Conservation (phyloP, 2,888 invertebrate genomes). For the Neria commutata region DNA sequence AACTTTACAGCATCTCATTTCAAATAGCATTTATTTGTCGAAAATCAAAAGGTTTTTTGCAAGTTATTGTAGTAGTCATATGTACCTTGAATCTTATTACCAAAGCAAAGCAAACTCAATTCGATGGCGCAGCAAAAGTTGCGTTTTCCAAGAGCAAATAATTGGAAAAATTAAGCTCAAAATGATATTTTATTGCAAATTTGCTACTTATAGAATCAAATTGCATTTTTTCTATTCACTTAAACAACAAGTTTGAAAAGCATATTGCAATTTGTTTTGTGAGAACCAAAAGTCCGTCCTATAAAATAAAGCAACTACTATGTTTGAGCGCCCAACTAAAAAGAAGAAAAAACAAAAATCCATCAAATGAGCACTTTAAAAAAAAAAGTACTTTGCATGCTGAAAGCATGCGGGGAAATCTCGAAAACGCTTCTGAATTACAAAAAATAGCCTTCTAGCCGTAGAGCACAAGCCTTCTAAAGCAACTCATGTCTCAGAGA, state of each 20-base stretch:
- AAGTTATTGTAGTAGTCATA: slow-evolving; percentile 44
- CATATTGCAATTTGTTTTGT: background rate
- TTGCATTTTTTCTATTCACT: too few species aligned
- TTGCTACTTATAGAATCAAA: too few species aligned
- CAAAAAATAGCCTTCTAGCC: background rate
- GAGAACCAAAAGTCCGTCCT: background rate
- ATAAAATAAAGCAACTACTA: background rate
- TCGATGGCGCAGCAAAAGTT: too few species aligned
- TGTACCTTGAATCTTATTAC: slow-evolving; percentile 41
- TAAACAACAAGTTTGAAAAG: background rate
- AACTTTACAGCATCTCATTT: too few species aligned
- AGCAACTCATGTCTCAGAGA: too few species aligned
- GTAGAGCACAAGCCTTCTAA: background rate
- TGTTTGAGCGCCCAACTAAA: background rate
- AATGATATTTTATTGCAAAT: too few species aligned
- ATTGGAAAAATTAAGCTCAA: too few species aligned
- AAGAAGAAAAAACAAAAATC: background rate
- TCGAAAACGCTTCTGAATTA: background rate
- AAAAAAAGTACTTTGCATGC: background rate
- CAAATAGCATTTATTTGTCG: background rate
- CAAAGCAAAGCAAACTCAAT: slow-evolving; percentile 1
- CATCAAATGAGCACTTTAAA: background rate
- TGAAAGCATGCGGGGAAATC: too few species aligned
- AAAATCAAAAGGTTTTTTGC: slow-evolving; percentile 21
- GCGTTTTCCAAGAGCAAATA: too few species aligned